Base-by-base conservation (phyloP, 2,888 invertebrate species). In the Julus scanicus region DNA sequence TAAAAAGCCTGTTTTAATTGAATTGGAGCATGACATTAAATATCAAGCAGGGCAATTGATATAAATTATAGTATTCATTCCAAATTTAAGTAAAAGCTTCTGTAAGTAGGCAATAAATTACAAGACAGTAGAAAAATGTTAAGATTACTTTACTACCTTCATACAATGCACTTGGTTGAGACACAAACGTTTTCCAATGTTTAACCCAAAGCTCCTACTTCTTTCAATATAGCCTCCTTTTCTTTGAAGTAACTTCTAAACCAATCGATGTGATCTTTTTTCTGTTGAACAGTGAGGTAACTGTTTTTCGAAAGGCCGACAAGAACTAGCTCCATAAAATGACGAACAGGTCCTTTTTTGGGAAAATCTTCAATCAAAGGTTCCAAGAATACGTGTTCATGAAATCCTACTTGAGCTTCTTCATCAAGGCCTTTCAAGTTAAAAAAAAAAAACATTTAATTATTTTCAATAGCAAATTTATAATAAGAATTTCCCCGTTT, bases 241-340 rank as follows among this genome's bases (percentile, higher is more conserved):
- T 95, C 94, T 89, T 94, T 94, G 91, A 99, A 99, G 92, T 97
- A 99, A 88, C 97, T 94, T 89, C 94, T 95, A 92, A 96, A 99
- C 99, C 99, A 99, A 89, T 95, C 92, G 84, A 99, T 96, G 91
- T 98, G 97, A 15, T 96, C 96, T 89, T 94, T 94, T 92, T 99
- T 99, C 91, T 98, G 96, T 90, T 95, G 92, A 0, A 96, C 97
- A 0, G 96, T 96, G 91, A 99, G 94, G 92, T 96, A 97, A 0
- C 97, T 95, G 93, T 99, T 99, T 92, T 98, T 98, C 0, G 98
- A 97, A 0, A 99, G 94, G 6, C 99, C 99, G 0, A 96, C 95
- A 90, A 96, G 96, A 0, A 99, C 98, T 8, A 99, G 93, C 91
- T 99, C 98, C 99, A 99, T 99, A 92, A 98, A 99, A 92, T 99